Percentiles rank a stretch among this genome's conserved stretches.
These are phyloP conservation scores for Acholoe squamosa DNA, from an alignment of 2,888 invertebrate genomes.

Conservation along the genomic window DNA sequence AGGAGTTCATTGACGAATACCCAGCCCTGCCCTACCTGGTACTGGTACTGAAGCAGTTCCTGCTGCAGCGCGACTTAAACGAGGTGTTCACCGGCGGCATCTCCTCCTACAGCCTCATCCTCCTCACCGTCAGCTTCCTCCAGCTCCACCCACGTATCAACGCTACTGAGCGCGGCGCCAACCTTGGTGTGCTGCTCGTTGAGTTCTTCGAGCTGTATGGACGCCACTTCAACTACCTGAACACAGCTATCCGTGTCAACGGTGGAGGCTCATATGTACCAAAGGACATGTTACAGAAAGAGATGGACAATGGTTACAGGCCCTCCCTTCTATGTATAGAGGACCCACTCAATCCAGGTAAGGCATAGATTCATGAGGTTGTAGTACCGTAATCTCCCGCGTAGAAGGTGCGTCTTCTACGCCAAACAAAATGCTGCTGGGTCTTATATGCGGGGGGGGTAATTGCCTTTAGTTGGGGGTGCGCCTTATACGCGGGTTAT, in stretches of 20 bases:
- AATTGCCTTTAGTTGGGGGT: too few relatives aligned
- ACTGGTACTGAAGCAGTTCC: constrained; percentile 98
- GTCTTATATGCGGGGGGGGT: too few relatives aligned
- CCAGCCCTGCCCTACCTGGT: constrained; percentile 96
- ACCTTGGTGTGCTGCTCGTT: constrained; percentile 96
- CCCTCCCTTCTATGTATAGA: constrained; percentile 97
- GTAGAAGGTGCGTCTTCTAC: too few relatives aligned
- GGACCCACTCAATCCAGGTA: constrained; percentile 94
- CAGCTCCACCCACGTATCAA: constrained; percentile 91
- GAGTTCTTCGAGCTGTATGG: constrained; percentile 99
- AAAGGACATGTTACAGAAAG: constrained; percentile 94
- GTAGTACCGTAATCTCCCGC: too few relatives aligned
- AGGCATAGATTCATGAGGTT: too few relatives aligned
- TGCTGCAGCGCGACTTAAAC: constrained; percentile 98
- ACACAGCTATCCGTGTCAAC: constrained; percentile 95
- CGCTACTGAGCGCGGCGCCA: constrained; percentile 86
- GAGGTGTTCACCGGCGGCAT: constrained; percentile 99
- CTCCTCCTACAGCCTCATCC: constrained; percentile 98
- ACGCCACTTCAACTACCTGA: constrained; percentile 94
- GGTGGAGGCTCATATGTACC: constrained; percentile 96
- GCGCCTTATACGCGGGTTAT: too few relatives aligned
- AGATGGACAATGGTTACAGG: constrained; percentile 96
- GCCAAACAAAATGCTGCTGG: too few relatives aligned
- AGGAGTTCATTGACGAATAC: constrained; percentile 86
- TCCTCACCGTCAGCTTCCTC: constrained; percentile 99